These are phyloP conservation scores for Lagopus leucura DNA, from an alignment of 2,113 vertebrate species.

Conservation along the genomic window DNA sequence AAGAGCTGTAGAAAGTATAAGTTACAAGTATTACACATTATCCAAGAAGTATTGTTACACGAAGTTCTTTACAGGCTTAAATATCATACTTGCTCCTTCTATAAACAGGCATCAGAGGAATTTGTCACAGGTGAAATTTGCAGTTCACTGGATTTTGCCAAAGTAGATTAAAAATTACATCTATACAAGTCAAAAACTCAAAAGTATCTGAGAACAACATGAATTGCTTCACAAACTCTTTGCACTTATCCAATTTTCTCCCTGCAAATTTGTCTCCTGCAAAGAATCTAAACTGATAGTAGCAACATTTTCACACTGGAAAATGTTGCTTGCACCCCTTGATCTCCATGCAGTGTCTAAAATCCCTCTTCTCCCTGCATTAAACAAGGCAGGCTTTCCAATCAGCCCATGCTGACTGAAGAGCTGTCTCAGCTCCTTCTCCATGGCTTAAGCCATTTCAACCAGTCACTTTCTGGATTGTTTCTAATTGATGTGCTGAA, in stretches of 20 bases:
- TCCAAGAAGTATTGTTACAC: background rate
- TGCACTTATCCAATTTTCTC: background rate
- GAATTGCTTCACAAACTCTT: background rate
- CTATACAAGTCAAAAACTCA: background rate
- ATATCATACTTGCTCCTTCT: background rate
- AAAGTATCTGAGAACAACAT: background rate
- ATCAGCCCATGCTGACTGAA: background rate
- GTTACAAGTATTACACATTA: background rate
- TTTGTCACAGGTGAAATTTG: rapidly evolving
- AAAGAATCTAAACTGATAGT: background rate
- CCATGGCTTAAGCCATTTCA: background rate
- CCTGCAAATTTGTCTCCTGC: background rate
- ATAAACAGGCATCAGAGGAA: background rate
- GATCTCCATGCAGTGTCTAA: background rate
- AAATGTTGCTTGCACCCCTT: background rate
- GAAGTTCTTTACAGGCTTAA: background rate
- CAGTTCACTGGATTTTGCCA: background rate
- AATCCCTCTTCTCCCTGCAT: background rate
- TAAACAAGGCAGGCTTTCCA: background rate
- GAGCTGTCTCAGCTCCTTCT: background rate
- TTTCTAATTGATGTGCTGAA: background rate
- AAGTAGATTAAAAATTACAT: background rate
- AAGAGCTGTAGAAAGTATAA: rapidly evolving
- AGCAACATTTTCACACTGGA: too few species aligned
- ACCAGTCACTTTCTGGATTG: background rate